These are phyloP conservation scores for Tetragonula clypearis DNA, from an alignment of 1,140 invertebrate species.

Conservation along the genomic window DNA sequence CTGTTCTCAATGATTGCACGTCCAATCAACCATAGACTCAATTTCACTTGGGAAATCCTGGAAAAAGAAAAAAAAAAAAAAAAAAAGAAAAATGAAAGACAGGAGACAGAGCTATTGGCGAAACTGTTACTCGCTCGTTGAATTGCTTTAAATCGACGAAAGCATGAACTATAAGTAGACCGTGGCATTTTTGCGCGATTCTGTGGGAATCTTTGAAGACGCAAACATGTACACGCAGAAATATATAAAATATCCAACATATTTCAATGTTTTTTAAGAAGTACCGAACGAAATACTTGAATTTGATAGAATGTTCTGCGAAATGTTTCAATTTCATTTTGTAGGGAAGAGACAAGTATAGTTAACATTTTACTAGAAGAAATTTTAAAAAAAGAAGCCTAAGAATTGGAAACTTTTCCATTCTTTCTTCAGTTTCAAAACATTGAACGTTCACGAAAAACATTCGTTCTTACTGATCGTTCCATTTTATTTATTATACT, in stretches of 20 bases:
- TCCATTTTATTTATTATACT: not conserved
- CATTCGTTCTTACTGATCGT: too few relatives aligned
- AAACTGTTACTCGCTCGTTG: not conserved
- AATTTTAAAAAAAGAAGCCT: too few relatives aligned
- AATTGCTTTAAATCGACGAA: slow-evolving; percentile 21
- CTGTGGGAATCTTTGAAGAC: too few relatives aligned
- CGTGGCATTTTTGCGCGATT: too few relatives aligned
- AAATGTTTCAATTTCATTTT: not conserved
- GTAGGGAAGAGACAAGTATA: not conserved
- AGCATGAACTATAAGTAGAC: not conserved
- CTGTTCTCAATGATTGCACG: slow-evolving; percentile 49
- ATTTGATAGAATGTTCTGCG: not conserved
- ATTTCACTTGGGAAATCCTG: slow-evolving; percentile 36
- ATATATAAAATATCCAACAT: too few relatives aligned
- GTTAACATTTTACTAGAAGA: too few relatives aligned
- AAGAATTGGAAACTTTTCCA: not conserved
- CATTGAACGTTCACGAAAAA: not conserved
- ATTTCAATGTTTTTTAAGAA: too few relatives aligned
- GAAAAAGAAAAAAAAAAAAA: not conserved
- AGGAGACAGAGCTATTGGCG: not conserved
- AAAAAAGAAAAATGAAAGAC: not conserved
- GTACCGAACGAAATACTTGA: not conserved
- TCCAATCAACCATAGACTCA: slow-evolving; percentile 49
- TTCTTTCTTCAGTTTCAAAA: not conserved
- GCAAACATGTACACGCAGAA: too few relatives aligned